Percentiles rank a stretch among this genome's conserved stretches.
Conservation (phyloP, 2,888 invertebrate genomes). For the Agrochola circellaris region DNA sequence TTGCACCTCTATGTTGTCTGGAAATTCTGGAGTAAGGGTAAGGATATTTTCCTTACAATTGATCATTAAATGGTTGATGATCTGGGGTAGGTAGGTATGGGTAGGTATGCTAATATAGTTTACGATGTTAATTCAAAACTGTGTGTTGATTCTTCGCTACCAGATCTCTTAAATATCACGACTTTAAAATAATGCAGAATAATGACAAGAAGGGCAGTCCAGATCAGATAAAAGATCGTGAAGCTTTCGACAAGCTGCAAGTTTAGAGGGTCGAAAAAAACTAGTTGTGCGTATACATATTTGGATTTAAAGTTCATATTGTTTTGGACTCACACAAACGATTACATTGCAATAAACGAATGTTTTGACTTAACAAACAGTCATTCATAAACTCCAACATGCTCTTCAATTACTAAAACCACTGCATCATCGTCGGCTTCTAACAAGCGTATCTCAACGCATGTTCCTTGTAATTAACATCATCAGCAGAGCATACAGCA, state of each 20-base stretch:
- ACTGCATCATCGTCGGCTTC: conserved; percentile 33
- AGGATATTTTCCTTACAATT: neutral
- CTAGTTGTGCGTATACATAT: neutral
- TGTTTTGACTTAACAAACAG: neutral
- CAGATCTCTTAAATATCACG: neutral
- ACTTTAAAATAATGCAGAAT: neutral
- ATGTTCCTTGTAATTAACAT: conserved; percentile 45
- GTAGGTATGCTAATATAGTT: neutral
- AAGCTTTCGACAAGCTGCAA: neutral
- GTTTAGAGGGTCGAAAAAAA: neutral
- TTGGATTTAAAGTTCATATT: neutral
- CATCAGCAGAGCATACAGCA: conserved; percentile 40
- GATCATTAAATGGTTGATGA: neutral
- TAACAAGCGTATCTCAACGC: conserved; percentile 36
- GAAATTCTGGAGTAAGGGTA: neutral
- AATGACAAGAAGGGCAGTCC: neutral
- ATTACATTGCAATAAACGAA: neutral
- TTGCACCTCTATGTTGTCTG: neutral
- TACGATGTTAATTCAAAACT: neutral
- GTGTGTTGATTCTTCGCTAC: too few species aligned
- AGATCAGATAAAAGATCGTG: neutral
- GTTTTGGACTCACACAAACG: neutral
- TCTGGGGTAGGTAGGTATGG: neutral
- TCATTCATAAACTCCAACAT: conserved; percentile 16
- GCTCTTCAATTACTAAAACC: conserved; percentile 29